Base-by-base conservation (phyloP, 1,140 invertebrate species). In the Lepidostoma basale region DNA sequence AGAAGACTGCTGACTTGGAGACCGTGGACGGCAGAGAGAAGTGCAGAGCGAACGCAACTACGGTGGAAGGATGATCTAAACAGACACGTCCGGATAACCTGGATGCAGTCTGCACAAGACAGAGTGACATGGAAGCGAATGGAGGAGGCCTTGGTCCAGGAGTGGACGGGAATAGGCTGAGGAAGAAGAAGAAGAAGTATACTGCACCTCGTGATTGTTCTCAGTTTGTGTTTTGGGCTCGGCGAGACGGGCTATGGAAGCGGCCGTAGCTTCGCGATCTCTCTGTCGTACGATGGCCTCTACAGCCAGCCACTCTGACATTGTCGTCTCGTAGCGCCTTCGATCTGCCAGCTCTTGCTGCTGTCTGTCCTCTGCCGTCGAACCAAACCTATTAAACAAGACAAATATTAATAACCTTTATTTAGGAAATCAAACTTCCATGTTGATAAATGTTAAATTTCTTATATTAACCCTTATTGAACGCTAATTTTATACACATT, bases 291-390 rank as follows among this genome's bases (percentile, higher is more conserved):
- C 93, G 65, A 97, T 96, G 0, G 94, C 94, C 77, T 97, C 96
- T 0, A 97, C 93, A 1, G 92, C 94, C 54, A 95, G 79, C 96
- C 96, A 98, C 77, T 97, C 95, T 0, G 93, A 94, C 93, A 96
- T 95, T 2, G 90, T 93, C 5, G 91, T 90, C 81, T 97, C 94
- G 75, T 95, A 95, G 67, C 88, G 86, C 56, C 90, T 87, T 71
- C 88, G 85, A 63, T 90, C 88, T 45, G 83, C 81, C 67, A 85
- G 79, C 74, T 94, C 90, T 64, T 90, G 85, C 67, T 89, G 85
- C 20, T 82, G 77, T 0, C 92, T 81, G 70, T 94, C 90, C 70
- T 90, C 86, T 4, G 79, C 68, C 8, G 89, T 88, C 74, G 89
- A 91, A 23, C 89, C 88, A 79, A 96, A 95, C 66, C 83, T 85